Conservation (phyloP, 2,888 invertebrate genomes). For the Cetonia aurata region DNA sequence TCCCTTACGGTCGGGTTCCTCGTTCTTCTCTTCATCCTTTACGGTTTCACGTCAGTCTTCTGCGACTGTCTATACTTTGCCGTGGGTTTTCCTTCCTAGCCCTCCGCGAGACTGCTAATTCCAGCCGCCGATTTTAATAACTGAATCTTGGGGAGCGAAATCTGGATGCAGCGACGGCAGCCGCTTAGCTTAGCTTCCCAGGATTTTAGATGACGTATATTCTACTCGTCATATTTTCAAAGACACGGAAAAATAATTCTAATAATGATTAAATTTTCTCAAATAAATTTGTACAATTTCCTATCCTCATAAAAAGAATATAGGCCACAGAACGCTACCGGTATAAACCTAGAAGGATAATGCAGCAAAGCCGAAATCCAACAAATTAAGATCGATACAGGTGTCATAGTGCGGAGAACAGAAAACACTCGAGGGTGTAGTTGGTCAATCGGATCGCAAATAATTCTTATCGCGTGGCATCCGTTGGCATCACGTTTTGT, state of each 20-base stretch:
- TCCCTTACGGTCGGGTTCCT: constrained; percentile 3
- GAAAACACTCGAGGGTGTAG: constrained; percentile 51
- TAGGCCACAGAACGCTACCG: not conserved
- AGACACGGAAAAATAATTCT: not conserved
- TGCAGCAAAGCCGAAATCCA: not conserved
- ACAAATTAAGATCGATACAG: constrained; percentile 35
- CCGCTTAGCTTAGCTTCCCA: constrained; percentile 22
- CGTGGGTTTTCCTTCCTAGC: constrained; percentile 40
- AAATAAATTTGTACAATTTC: not conserved
- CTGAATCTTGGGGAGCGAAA: constrained; percentile 50
- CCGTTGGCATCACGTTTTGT: too few relatives aligned
- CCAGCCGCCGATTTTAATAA: constrained; percentile 53
- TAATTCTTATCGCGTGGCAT: constrained; percentile 44
- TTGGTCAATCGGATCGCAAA: constrained; percentile 52
- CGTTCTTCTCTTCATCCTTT: constrained; percentile 44
- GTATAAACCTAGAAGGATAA: not conserved
- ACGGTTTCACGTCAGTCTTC: constrained; percentile 29
- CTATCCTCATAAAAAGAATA: not conserved
- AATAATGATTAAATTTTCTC: not conserved
- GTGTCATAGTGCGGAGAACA: constrained; percentile 47
- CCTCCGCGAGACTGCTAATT: constrained; percentile 51
- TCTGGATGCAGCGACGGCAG: constrained; percentile 50
- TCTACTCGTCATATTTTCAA: not conserved
- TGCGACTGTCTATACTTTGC: constrained; percentile 27
- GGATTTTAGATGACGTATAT: not conserved